Evolutionary conservation across 1,140 invertebrate species (phyloP).

Genomic region (Sarcophaga peregrina): DNA sequence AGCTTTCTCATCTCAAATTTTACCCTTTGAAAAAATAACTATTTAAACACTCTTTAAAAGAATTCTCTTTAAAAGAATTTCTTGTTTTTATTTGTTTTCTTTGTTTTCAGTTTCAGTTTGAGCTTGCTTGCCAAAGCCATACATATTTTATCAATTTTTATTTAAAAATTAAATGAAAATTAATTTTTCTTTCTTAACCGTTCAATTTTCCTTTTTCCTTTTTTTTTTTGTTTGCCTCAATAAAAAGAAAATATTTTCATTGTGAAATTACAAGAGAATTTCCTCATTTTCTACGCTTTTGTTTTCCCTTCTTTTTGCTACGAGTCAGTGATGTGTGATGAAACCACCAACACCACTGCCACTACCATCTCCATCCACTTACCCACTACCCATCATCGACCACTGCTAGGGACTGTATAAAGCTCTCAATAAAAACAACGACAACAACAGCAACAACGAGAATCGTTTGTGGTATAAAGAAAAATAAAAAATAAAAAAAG

Average conservation of each 20-base stretch:
- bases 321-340: too few relatives aligned
- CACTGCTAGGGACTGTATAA: background rate
- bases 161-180: background rate
- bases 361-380: too few relatives aligned
- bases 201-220: too few relatives aligned
- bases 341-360: too few relatives aligned
- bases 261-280: constrained; percentile 1
- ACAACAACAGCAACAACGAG: background rate
- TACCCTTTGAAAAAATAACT: too few relatives aligned
- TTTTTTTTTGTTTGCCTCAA: background rate
- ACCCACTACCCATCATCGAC: background rate
- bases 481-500: too few relatives aligned
- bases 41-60: too few relatives aligned
- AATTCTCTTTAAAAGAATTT: background rate
- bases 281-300: background rate
- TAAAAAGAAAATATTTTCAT: background rate
- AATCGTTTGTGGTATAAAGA: too few relatives aligned
- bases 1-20: too few relatives aligned
- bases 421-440: background rate
- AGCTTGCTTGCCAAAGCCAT: too few relatives aligned
- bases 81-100: background rate
- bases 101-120: background rate
- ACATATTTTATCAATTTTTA: too few relatives aligned
- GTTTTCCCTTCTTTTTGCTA: background rate
- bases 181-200: background rate